phyloP scores from a whole-genome alignment of 2,113 vertebrate species.

The Thamnophis sirtalis region DNA sequence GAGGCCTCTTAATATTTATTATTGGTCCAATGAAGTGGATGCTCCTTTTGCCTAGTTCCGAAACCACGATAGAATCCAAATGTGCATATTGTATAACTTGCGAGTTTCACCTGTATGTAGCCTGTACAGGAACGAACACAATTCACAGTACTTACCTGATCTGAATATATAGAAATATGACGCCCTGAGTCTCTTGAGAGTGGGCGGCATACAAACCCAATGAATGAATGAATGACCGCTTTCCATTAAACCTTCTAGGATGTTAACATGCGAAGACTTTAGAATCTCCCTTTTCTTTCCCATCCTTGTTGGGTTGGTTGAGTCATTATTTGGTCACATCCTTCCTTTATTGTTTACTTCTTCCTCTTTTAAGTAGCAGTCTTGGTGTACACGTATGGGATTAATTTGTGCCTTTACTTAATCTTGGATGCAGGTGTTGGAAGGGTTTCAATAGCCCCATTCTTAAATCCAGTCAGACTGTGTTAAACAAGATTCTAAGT shows the following conservation, averaged over 20 bases:
- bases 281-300: background rate
- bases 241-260: background rate
- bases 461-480: background rate
- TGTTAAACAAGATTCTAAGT: background rate
- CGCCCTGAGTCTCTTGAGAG: no score
- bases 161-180: background rate
- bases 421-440: background rate
- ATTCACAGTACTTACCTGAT: background rate
- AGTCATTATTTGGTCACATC: background rate
- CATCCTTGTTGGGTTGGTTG: background rate
- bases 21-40: background rate
- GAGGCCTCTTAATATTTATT: background rate
- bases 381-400: background rate
- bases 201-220: no score
- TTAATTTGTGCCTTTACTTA: background rate
- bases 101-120: background rate
- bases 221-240: no score
- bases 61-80: background rate
- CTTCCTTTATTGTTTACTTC: background rate
- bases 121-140: background rate
- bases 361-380: background rate
- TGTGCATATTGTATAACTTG: background rate
- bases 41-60: fast-evolving
- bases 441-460: background rate
- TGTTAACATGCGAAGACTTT: background rate